A percentile compares a stretch with the other conserved stretches of the same genome.
These are phyloP conservation scores for Sisyra nigra DNA, from an alignment of 2,888 invertebrate genomes.

Conservation along the genomic window DNA sequence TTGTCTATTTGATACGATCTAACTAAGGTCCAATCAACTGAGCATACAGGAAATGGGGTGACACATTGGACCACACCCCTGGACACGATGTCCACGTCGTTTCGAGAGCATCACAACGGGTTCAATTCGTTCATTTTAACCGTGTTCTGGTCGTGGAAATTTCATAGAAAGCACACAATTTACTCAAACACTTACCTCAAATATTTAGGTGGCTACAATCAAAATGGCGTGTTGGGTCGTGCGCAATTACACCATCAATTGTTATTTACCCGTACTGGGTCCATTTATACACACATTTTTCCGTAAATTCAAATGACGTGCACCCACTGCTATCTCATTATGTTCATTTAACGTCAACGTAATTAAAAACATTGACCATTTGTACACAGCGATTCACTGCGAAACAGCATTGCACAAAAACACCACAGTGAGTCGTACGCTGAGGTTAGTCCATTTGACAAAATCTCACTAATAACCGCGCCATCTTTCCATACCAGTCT, in stretches of 20 bases:
- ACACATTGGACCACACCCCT: conserved; percentile 8
- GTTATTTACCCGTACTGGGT: conserved; percentile 7
- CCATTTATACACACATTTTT: too few relatives aligned
- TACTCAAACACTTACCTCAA: conserved; percentile 8
- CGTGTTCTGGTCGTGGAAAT: not conserved
- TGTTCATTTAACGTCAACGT: not conserved
- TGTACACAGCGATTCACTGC: not conserved
- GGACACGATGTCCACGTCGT: not conserved
- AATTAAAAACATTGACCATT: not conserved
- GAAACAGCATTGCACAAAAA: not conserved
- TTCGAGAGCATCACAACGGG: not conserved
- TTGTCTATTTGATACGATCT: not conserved
- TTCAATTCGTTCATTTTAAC: not conserved
- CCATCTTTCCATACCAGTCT: too few relatives aligned
- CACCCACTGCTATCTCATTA: conserved; percentile 5
- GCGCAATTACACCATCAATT: conserved; percentile 8
- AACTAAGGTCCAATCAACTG: not conserved
- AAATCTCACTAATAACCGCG: too few relatives aligned
- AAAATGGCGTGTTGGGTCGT: conserved; percentile 9
- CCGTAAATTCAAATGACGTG: not conserved
- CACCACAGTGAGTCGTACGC: conserved; percentile 1
- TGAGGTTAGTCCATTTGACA: conserved; percentile 7
- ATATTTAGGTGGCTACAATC: conserved; percentile 6
- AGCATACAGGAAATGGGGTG: conserved; percentile 8
- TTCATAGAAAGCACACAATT: conserved; percentile 1